These are phyloP conservation scores for Actinemys pallida DNA, from an alignment of 2,113 vertebrate genomes.

Conservation along the genomic window DNA sequence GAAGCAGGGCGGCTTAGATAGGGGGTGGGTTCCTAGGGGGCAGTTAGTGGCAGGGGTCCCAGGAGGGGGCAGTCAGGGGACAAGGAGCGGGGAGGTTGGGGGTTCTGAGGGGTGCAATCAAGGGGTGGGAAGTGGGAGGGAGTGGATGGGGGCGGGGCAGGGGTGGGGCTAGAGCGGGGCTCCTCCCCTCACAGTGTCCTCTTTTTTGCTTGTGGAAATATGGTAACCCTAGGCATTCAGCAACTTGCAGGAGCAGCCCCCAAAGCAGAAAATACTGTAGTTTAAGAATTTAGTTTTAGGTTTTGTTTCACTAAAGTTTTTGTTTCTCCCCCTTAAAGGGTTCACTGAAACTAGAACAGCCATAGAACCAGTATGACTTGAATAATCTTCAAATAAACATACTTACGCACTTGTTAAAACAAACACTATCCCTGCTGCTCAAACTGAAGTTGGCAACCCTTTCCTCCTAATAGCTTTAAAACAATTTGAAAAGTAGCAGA, in stretches of 20 bases:
- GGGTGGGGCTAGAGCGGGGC: too few relatives aligned
- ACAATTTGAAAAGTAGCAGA: conserved; percentile 51
- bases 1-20: too few relatives aligned
- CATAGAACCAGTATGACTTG: background rate
- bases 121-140: too few relatives aligned
- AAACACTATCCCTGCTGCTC: conserved; percentile 54
- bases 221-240: background rate
- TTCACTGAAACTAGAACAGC: background rate
- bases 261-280: background rate
- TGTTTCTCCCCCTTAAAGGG: background rate
- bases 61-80: too few relatives aligned
- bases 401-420: conserved; percentile 60
- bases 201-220: too few relatives aligned
- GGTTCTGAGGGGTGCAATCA: too few relatives aligned
- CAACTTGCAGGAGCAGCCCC: background rate
- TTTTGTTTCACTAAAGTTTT: background rate
- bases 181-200: too few relatives aligned
- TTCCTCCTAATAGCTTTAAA: conserved; percentile 57
- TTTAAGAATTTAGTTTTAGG: background rate
- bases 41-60: too few relatives aligned
- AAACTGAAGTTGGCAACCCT: conserved; percentile 54
- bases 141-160: too few relatives aligned
- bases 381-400: conserved; percentile 55
- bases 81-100: too few relatives aligned
- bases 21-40: too few relatives aligned